Evolutionary conservation across 2,888 invertebrate species (phyloP).

Genomic region (Xanthorhoe designata): DNA sequence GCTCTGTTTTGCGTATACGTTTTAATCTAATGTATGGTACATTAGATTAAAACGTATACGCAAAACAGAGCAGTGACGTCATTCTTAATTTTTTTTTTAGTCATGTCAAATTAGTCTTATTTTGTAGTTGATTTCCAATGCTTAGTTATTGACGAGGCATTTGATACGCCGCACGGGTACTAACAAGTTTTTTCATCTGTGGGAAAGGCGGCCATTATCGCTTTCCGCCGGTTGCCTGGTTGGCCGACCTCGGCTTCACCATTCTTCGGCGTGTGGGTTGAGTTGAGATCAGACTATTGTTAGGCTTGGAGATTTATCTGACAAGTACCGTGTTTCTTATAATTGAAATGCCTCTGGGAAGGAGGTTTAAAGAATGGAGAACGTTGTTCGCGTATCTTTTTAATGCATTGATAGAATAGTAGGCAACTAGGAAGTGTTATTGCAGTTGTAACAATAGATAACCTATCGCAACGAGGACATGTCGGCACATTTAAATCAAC

Average conservation of each 20-base stretch:
- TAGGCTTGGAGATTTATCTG: constrained; percentile 49
- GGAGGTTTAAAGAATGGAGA: constrained; percentile 27
- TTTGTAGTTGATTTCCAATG: constrained; percentile 27
- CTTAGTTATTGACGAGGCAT: constrained; percentile 40
- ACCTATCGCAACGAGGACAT: constrained; percentile 18
- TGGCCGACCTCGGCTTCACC: constrained; percentile 55
- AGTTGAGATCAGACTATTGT: constrained; percentile 52
- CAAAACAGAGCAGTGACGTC: constrained; percentile 20
- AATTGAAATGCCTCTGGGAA: constrained; percentile 46
- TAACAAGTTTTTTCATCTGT: constrained; percentile 64
- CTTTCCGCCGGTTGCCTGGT: constrained; percentile 45
- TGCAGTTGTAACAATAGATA: constrained; percentile 12
- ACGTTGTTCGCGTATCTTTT: constrained; percentile 23
- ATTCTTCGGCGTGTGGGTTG: constrained; percentile 45
- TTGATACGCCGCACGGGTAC: constrained; percentile 39
- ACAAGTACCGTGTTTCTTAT: constrained; percentile 46
- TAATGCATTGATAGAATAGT: constrained; percentile 18
- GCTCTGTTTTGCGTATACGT: constrained; percentile 15
- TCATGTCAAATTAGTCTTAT: background rate
- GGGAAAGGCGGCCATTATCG: constrained; percentile 65
- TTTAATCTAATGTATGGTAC: constrained; percentile 43
- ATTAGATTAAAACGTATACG: constrained; percentile 37
- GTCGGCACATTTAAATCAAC: constrained; percentile 14
- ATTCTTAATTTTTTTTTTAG: constrained; percentile 8
- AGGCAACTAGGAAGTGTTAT: constrained; percentile 25